Percentiles rank a stretch among this genome's conserved stretches.
phyloP scores from a whole-genome alignment of 2,888 invertebrate species.

The Chalcosyrphus nemorum region DNA sequence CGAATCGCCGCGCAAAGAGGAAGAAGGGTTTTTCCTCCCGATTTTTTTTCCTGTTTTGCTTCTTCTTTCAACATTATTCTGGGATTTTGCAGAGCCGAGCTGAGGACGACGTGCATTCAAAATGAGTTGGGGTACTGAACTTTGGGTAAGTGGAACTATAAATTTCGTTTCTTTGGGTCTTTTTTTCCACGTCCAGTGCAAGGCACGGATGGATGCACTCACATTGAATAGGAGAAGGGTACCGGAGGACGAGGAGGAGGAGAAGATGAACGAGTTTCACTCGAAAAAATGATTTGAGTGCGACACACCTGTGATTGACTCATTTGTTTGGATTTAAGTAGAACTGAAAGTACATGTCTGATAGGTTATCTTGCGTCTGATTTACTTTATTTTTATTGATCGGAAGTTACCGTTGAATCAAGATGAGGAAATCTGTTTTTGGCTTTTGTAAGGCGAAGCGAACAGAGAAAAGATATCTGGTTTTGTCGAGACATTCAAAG shows the following conservation, averaged over 20 bases:
- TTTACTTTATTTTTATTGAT: conserved; percentile 16
- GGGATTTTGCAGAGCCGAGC: conserved; percentile 39
- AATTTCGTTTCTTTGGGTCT: conserved; percentile 7
- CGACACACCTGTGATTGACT: conserved; percentile 67
- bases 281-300: conserved; percentile 59
- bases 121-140: conserved; percentile 82
- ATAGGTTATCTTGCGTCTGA: neutral
- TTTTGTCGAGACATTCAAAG: conserved; percentile 33
- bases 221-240: neutral
- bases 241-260: too few relatives aligned
- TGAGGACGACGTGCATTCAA: conserved; percentile 76
- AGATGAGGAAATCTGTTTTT: conserved; percentile 30
- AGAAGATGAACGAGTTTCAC: conserved; percentile 45
- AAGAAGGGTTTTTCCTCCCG: conserved; percentile 57
- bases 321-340: conserved; percentile 43
- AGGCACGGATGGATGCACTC: conserved; percentile 54
- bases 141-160: conserved; percentile 79
- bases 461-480: conserved; percentile 16
- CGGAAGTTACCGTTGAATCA: conserved; percentile 2
- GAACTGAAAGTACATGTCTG: conserved; percentile 17
- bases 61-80: conserved; percentile 41
- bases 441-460: neutral
- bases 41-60: conserved; percentile 37
- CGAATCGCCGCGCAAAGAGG: conserved; percentile 23
- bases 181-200: conserved; percentile 23